phyloP scores from a whole-genome alignment of 2,888 invertebrate genomes.

The Notodonta dromedarius region DNA sequence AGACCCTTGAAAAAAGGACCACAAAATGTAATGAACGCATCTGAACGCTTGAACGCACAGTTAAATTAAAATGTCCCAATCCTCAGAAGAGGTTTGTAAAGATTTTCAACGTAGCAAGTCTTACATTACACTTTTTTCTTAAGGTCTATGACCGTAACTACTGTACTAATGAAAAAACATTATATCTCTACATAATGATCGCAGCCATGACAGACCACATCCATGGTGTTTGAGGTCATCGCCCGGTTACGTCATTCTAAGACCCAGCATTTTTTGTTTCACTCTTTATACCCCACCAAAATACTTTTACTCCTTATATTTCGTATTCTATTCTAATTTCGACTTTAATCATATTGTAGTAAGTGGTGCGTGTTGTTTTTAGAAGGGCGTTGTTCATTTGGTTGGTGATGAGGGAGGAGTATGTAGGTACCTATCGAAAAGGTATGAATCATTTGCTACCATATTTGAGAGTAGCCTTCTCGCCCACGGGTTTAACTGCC shows the following conservation, averaged over 20 bases:
- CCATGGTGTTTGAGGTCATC: constrained; percentile 60
- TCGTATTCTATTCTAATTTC: constrained; percentile 22
- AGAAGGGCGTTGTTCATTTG: not conserved
- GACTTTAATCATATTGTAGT: constrained; percentile 12
- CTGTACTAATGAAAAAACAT: constrained; percentile 34
- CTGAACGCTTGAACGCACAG: not conserved
- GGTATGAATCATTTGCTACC: constrained; percentile 11
- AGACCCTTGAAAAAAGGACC: constrained; percentile 1
- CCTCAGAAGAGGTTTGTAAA: not conserved
- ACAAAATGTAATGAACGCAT: not conserved
- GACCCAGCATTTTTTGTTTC: constrained; percentile 61
- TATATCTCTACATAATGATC: constrained; percentile 43
- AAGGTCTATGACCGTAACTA: constrained; percentile 34
- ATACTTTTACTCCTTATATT: constrained; percentile 38
- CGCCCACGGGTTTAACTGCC: not conserved
- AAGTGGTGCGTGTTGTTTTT: not conserved
- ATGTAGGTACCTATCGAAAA: constrained; percentile 20
- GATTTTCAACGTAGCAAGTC: not conserved
- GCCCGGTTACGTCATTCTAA: constrained; percentile 73
- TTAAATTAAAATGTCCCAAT: not conserved
- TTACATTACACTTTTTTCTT: not conserved
- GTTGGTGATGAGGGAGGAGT: constrained; percentile 8
- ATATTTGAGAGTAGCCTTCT: constrained; percentile 6
- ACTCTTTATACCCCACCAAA: constrained; percentile 39
- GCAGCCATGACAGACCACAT: constrained; percentile 58